Evolutionary conservation across 2,888 invertebrate genomes (phyloP), one percentile per base, ranked within the genome.

Genomic region (Epirrhoe tristata): DNA sequence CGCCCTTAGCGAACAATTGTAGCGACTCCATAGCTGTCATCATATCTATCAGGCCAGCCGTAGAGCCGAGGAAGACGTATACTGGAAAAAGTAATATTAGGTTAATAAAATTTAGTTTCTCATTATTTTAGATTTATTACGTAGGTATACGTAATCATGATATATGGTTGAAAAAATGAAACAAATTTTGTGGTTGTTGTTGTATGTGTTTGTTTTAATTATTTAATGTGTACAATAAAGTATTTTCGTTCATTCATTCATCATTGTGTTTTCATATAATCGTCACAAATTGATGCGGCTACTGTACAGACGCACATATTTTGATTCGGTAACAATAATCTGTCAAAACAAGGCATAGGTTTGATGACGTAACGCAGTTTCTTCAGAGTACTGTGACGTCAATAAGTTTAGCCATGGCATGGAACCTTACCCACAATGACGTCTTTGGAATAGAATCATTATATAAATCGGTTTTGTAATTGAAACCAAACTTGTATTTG

Each of bases 41-140:
- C 94, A 99, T 96, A 77, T 98, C 98, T 70, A 98, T 96, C 61
- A 99, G 94, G 4, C 97, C 96, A 67, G 96, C 94, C n/a, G 97
- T 94, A 24, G 97, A 96, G 0, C 99, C 99, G 82, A 99, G 94
- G 86, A 99, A 98, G 58, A 99, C 97, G 86, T 99, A 99, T 85
- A 99, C 99, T 98, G 94, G 63, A 95, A 95, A 73, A 72, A 56
- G 24, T 52, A 14, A 48, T 14, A 14, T 48, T 1, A 48, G 12
- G 4, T 0, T 3, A 12, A 12, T 12, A 43, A 43, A 43, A 12
- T 3, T 24, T 24, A 24, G 24, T 24, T 24, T 24, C 24, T 24
- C 24, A 24, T 24, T 3, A 24, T 24, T 24, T n/a, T n/a, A n/a
- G n/a, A 24, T 24, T 24, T 24, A 24, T n/a, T n/a, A n/a, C n/a